A percentile compares a stretch with the other conserved stretches of the same genome.
Conservation (phyloP, 2,113 vertebrate species). For the Megaleporinus macrocephalus region DNA sequence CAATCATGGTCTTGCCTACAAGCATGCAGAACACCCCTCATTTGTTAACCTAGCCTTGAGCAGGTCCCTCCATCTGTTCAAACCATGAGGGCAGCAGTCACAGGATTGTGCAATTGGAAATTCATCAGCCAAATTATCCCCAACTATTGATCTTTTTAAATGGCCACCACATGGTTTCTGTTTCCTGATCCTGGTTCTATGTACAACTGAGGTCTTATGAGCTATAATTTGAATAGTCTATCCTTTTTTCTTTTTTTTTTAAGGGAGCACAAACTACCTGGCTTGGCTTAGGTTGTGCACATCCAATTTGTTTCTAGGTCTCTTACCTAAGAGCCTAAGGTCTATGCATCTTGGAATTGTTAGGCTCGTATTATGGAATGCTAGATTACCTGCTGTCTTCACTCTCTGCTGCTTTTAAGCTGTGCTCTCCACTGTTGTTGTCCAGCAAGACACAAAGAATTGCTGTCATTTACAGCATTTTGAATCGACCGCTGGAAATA, state of each 20-base stretch:
- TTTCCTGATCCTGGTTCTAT: conserved; percentile 2
- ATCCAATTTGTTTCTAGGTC: conserved; percentile 24
- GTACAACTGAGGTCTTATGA: too few relatives aligned
- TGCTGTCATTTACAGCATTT: background rate
- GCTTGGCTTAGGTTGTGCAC: background rate
- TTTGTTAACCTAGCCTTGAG: background rate
- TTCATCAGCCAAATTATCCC: conserved; percentile 6
- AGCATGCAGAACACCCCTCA: background rate
- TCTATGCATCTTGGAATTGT: background rate
- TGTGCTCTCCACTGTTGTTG: background rate
- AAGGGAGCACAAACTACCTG: background rate
- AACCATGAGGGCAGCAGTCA: background rate
- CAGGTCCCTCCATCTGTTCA: background rate
- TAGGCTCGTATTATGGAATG: background rate
- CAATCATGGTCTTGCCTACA: background rate
- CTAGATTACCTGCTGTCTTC: conserved; percentile 7
- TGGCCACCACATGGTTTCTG: background rate
- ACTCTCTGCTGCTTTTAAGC: conserved; percentile 20
- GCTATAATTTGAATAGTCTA: background rate
- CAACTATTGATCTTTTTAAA: conserved; percentile 28
- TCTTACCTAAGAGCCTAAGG: conserved; percentile 11
- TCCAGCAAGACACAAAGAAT: background rate
- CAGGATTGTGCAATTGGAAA: background rate
- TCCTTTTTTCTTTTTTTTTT: too few relatives aligned
- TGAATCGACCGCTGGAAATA: conserved; percentile 14